Percentiles rank a stretch among this genome's conserved stretches.
phyloP scores from a whole-genome alignment of 2,113 vertebrate species.

The Oreochromis tanganicae region DNA sequence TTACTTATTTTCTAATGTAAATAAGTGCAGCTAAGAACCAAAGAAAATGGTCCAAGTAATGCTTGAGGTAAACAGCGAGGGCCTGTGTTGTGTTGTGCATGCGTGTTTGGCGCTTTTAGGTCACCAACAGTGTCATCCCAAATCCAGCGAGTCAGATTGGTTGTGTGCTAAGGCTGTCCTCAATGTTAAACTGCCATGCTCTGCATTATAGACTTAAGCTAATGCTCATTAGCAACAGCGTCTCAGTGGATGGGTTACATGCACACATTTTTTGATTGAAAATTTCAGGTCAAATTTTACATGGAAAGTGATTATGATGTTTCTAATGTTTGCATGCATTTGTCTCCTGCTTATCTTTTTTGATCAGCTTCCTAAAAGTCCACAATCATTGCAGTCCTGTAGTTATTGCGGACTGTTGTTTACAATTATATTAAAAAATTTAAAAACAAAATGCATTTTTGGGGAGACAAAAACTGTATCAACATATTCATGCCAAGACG shows the following conservation, averaged over 20 bases:
- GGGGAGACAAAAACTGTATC: not conserved
- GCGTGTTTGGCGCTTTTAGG: not conserved
- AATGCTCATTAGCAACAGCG: slow-evolving; percentile 45
- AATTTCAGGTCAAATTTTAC: not conserved
- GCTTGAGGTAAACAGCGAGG: not conserved
- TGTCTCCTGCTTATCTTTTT: not conserved
- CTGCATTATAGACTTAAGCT: slow-evolving; percentile 43
- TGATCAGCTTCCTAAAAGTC: not conserved
- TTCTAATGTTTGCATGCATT: not conserved
- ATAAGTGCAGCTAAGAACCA: not conserved
- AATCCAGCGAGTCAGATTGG: slow-evolving; percentile 21
- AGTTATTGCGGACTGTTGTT: not conserved
- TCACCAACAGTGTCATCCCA: slow-evolving; percentile 7
- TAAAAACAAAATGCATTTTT: not conserved
- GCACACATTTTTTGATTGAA: not conserved
- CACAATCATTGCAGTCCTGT: not conserved
- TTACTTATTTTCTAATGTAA: not conserved
- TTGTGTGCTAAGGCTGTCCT: slow-evolving; percentile 1
- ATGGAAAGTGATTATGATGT: not conserved
- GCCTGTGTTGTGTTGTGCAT: not conserved
- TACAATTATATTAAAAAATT: not conserved
- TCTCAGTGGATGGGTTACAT: not conserved
- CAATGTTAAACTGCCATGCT: slow-evolving; percentile 39
- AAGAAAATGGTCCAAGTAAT: not conserved
- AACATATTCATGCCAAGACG: not conserved